Conservation (phyloP, 2,888 invertebrate species). For the Cryptops parisi region DNA sequence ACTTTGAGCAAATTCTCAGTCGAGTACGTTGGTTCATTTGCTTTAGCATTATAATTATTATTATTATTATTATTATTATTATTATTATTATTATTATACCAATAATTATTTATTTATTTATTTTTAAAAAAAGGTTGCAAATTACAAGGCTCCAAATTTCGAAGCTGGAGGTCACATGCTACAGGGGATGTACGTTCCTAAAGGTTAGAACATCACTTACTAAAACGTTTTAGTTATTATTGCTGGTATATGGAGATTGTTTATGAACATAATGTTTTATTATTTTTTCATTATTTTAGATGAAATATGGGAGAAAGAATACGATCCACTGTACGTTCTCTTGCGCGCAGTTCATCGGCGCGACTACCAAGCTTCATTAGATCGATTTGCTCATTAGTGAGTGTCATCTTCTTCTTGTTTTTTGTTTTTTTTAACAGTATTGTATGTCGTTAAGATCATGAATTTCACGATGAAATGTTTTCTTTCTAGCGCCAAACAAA, state of each 20-base stretch:
- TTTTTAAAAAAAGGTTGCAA: conserved; percentile 46
- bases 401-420: conserved; percentile 29
- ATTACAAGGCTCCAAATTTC: conserved; percentile 75
- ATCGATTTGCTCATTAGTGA: conserved; percentile 78
- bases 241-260: neutral
- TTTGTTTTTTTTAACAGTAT: conserved; percentile 25
- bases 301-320: conserved; percentile 79
- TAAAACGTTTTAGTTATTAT: neutral
- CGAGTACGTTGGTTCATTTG: conserved; percentile 47
- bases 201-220: conserved; percentile 29
- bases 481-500: conserved; percentile 41
- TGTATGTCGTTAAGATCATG: too few relatives aligned
- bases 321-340: conserved; percentile 85
- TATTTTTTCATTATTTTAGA: conserved; percentile 27
- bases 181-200: conserved; percentile 76
- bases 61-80: neutral
- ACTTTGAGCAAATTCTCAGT: conserved; percentile 70
- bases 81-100: neutral
- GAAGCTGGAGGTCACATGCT: conserved; percentile 52
- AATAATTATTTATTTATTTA: neutral
- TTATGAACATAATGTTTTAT: neutral
- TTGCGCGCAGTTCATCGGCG: conserved; percentile 77
- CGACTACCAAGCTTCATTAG: conserved; percentile 89
- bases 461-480: too few relatives aligned
- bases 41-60: too few relatives aligned